Evolutionary conservation across 1,140 invertebrate genomes (phyloP).

Genomic region (Drosophila baimaii): DNA sequence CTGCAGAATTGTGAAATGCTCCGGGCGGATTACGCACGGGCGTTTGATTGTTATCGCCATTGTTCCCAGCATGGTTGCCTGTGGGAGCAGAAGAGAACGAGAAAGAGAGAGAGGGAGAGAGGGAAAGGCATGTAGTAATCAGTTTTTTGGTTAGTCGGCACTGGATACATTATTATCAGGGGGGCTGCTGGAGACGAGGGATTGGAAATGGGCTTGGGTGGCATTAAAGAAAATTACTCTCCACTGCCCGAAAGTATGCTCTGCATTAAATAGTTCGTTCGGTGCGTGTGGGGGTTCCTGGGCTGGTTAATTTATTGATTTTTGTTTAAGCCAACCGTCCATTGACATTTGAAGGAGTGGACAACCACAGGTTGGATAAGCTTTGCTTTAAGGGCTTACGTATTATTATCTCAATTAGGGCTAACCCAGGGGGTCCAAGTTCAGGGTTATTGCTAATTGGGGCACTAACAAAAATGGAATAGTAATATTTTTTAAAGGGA

Average conservation of each 20-base stretch:
- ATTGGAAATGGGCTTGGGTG: slow-evolving; percentile 5
- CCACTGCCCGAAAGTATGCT: slow-evolving; percentile 41
- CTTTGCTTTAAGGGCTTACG: not conserved
- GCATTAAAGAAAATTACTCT: slow-evolving; percentile 64
- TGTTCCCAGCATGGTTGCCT: slow-evolving; percentile 78
- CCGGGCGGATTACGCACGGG: slow-evolving; percentile 84
- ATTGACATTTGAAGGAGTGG: slow-evolving; percentile 21
- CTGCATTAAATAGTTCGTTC: slow-evolving; percentile 65
- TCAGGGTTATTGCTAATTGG: not conserved
- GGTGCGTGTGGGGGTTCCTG: slow-evolving; percentile 9
- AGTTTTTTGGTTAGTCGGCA: slow-evolving; percentile 76
- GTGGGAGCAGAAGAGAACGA: slow-evolving; percentile 23
- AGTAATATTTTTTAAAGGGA: too few species aligned
- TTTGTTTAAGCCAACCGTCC: slow-evolving; percentile 30
- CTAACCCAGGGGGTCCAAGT: not conserved
- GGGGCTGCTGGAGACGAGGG: slow-evolving; percentile 6
- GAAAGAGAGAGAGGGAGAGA: not conserved
- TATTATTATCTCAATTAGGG: not conserved
- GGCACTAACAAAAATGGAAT: too few species aligned
- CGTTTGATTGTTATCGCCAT: slow-evolving; percentile 84
- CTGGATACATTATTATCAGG: slow-evolving; percentile 51
- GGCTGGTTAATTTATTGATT: slow-evolving; percentile 58
- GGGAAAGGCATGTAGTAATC: slow-evolving; percentile 60
- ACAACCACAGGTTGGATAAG: not conserved
- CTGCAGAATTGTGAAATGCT: slow-evolving; percentile 84